Evolutionary conservation across 2,888 invertebrate species (phyloP).

Genomic region (Ophonus ardosiacus): DNA sequence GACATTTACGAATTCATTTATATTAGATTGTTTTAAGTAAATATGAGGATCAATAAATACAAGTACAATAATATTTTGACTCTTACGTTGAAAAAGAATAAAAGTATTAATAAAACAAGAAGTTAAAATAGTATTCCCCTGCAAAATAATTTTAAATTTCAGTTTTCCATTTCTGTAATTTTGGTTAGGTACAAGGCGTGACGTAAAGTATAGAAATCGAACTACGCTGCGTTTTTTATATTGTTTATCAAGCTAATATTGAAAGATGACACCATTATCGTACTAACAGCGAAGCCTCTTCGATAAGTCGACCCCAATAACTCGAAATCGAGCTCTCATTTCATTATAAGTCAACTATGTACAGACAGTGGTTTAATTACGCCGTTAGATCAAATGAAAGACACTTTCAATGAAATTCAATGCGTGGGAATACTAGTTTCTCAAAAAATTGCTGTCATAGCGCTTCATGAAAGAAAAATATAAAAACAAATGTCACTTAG

Average conservation of each 20-base stretch:
- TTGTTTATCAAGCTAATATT: conserved; percentile 50
- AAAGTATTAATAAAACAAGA: too few relatives aligned
- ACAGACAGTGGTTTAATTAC: conserved; percentile 8
- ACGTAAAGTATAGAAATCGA: neutral
- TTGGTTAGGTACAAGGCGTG: too few relatives aligned
- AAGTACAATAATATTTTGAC: too few relatives aligned
- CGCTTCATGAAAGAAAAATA: conserved; percentile 28
- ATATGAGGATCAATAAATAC: too few relatives aligned
- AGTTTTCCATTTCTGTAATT: neutral
- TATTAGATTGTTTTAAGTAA: too few relatives aligned
- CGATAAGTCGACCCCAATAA: conserved; percentile 56
- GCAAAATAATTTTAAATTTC: neutral
- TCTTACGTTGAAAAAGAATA: too few relatives aligned
- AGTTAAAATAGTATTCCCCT: too few relatives aligned
- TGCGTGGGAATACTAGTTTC: conserved; percentile 58
- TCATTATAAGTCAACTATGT: conserved; percentile 24
- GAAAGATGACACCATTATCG: conserved; percentile 61
- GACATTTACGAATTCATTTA: too few relatives aligned
- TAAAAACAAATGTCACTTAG: conserved; percentile 50
- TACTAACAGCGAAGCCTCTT: neutral
- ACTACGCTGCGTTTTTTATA: conserved; percentile 20
- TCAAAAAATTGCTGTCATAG: conserved; percentile 45
- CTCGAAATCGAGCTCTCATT: conserved; percentile 43
- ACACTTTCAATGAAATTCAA: conserved; percentile 47
- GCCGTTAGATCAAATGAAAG: conserved; percentile 27